Evolutionary conservation across 2,888 invertebrate genomes (phyloP).

Genomic region (Hirtodrosophila cameraria): DNA sequence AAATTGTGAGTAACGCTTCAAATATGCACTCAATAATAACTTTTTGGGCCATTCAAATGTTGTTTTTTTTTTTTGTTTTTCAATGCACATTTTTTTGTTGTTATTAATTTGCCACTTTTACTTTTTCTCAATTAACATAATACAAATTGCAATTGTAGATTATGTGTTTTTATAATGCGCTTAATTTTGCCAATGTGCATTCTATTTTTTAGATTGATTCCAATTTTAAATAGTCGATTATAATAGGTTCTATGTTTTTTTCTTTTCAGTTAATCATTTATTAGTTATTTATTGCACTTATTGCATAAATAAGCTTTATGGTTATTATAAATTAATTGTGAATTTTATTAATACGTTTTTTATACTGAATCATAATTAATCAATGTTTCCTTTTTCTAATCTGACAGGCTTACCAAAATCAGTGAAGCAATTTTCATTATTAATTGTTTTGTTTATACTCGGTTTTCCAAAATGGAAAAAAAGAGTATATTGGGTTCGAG

Average conservation of each 20-base stretch:
- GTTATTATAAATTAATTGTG: too few species aligned
- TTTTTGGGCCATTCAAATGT: conserved; percentile 19
- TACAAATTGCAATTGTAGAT: conserved; percentile 63
- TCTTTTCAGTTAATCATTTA: conserved; percentile 14
- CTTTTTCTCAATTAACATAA: conserved; percentile 49
- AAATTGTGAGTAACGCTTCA: background rate
- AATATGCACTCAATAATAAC: conserved; percentile 1
- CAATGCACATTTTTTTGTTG: background rate
- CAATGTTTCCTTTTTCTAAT: too few species aligned
- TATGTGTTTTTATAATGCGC: conserved; percentile 52
- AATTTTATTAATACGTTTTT: background rate
- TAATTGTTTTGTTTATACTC: too few species aligned
- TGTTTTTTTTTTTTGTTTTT: conserved; percentile 8
- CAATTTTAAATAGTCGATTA: conserved; percentile 51
- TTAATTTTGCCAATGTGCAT: conserved; percentile 33
- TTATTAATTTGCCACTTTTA: conserved; percentile 13
- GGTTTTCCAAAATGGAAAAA: too few species aligned
- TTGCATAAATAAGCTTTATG: too few species aligned
- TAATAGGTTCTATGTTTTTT: background rate
- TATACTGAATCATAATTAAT: too few species aligned
- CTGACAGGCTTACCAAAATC: too few species aligned
- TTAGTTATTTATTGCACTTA: conserved; percentile 35
- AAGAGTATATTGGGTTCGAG: too few species aligned
- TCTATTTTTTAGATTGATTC: conserved; percentile 34
- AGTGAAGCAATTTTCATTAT: too few species aligned